Base-by-base conservation (phyloP, 1,140 invertebrate genomes). In the Bombus polaris region DNA sequence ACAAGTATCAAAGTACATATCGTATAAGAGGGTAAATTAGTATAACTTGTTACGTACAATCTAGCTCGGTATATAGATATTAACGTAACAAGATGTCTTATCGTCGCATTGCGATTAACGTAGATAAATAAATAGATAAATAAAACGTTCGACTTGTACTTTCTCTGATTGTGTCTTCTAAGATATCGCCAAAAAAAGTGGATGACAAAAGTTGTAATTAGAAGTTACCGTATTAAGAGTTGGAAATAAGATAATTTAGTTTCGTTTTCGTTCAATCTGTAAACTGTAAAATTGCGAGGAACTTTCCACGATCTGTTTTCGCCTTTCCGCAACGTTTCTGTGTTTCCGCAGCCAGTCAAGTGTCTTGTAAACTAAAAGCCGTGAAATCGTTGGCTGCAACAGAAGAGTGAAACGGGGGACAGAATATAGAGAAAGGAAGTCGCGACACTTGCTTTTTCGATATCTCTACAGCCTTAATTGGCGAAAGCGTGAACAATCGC, bases 391-490 rank as follows among this genome's bases (percentile, higher is more conserved):
- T 22, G 65, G 5, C 37, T 15, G 66, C n/a, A 28, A n/a, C n/a
- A 39, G 57, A 47, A 22, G 6, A 32, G 82, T 12, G 47, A 83
- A 35, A 65, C n/a, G 18, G 62, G 1, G 62, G 13, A 13, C 4
- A 0, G 28, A 28, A 65, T 4, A 32, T 9, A 25, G 9, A 35
- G 8, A 66, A 15, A 35, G 59, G 70, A n/a, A 62, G 39, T 59
- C 37, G 47, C 59, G 82, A 78, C 75, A 71, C 65, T 71, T 28
- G 37, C 18, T 79, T 85, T 81, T 71, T 86, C 74, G 62, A 77
- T 44, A 73, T 57, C 44, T 66, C 72, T 77, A n/a, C 80, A 47
- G 18, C 57, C 47, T 81, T 89, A 81, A 87, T 81, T 84, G 57
- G 81, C 57, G 72, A 84, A 78, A 77, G 44, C 62, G 70, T n/a